phyloP scores from a whole-genome alignment of 2,888 invertebrate species.

The Leucoptera coffeella region DNA sequence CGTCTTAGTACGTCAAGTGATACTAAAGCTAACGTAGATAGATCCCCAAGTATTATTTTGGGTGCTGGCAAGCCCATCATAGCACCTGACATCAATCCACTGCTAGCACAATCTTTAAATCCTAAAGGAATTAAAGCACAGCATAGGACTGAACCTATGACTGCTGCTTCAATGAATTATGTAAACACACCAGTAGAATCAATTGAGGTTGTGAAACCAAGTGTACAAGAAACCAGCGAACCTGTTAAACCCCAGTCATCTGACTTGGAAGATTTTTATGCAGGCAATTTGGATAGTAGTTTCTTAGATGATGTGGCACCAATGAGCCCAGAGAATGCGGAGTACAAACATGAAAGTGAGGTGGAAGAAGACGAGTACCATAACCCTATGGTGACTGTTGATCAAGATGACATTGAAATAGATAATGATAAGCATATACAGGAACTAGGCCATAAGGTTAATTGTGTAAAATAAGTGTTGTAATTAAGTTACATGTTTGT shows the following conservation, averaged over 20 bases:
- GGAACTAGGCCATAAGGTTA: no score
- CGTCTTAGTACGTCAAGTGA: slow-evolving; percentile 63
- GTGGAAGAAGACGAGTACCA: slow-evolving; percentile 61
- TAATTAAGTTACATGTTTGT: no score
- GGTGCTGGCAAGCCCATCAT: slow-evolving; percentile 45
- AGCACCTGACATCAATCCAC: slow-evolving; percentile 31
- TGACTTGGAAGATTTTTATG: slow-evolving; percentile 49
- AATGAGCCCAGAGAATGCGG: slow-evolving; percentile 15
- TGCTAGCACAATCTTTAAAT: slow-evolving; percentile 31
- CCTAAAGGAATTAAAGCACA: slow-evolving; percentile 14
- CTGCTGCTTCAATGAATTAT: slow-evolving; percentile 8
- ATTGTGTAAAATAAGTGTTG: no score
- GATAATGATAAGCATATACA: no score
- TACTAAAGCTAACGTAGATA: slow-evolving; percentile 20
- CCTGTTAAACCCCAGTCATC: no score
- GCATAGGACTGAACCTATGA: no score
- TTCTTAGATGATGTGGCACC: slow-evolving; percentile 63
- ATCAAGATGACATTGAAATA: slow-evolving; percentile 72
- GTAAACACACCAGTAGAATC: no score
- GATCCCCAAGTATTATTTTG: slow-evolving; percentile 37
- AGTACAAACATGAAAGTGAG: slow-evolving; percentile 18
- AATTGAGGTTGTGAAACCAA: no score
- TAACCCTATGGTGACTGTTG: slow-evolving; percentile 76
- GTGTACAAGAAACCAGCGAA: no score
- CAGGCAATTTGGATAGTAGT: slow-evolving; percentile 67